Evolutionary conservation across 2,888 invertebrate genomes (phyloP).

Genomic region (Argyresthia goedartella): DNA sequence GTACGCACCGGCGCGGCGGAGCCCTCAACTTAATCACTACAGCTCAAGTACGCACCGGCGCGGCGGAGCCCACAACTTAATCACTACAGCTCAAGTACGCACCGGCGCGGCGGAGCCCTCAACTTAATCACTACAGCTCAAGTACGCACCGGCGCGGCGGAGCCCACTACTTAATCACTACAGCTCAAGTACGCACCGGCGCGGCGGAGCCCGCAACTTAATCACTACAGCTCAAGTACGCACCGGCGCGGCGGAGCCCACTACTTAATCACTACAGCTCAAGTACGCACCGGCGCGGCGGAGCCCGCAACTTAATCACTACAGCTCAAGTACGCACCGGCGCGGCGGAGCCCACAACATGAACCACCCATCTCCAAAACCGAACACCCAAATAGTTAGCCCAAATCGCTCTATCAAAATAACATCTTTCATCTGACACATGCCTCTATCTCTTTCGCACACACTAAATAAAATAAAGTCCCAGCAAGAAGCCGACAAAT

Average conservation of each 20-base stretch:
- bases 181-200: neutral
- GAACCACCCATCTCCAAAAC: neutral
- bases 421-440: constrained; percentile 43
- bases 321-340: neutral
- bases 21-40: neutral
- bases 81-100: neutral
- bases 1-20: neutral
- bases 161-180: neutral
- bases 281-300: neutral
- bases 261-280: neutral
- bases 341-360: neutral
- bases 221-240: neutral
- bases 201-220: neutral
- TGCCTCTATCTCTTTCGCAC: neutral
- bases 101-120: neutral
- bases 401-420: constrained; percentile 58
- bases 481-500: constrained; percentile 23
- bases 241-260: neutral
- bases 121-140: neutral
- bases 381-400: neutral
- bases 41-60: neutral
- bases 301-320: neutral
- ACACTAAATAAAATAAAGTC: constrained; percentile 19
- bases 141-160: neutral
- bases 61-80: neutral